These are phyloP conservation scores for Ptilodon capucinus DNA, from an alignment of 2,888 invertebrate species.

Conservation along the genomic window DNA sequence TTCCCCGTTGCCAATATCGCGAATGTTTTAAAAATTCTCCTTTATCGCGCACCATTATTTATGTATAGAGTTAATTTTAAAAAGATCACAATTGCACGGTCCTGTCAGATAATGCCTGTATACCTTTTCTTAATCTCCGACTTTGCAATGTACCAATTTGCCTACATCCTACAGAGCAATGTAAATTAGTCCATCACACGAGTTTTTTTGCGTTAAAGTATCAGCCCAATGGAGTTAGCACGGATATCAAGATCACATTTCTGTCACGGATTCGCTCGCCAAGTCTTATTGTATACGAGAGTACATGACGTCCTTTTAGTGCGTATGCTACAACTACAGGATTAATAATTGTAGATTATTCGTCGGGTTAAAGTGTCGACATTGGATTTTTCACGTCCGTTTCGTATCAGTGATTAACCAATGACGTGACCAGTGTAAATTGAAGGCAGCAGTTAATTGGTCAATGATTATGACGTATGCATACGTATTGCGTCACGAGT, in stretches of 20 bases:
- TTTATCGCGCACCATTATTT: slow-evolving; percentile 18
- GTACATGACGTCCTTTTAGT: too few relatives aligned
- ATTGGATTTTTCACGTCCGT: background rate
- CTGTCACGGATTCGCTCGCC: too few relatives aligned
- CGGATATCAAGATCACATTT: too few relatives aligned
- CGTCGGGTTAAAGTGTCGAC: background rate
- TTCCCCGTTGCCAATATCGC: too few relatives aligned
- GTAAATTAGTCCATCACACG: too few relatives aligned
- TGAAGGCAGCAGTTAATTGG: background rate
- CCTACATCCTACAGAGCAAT: too few relatives aligned
- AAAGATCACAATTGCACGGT: slow-evolving; percentile 13
- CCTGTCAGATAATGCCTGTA: slow-evolving; percentile 22
- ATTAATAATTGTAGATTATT: too few relatives aligned
- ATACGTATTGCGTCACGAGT: background rate
- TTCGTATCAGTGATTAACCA: background rate
- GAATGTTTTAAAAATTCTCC: slow-evolving; percentile 3
- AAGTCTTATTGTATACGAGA: too few relatives aligned
- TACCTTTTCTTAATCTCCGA: slow-evolving; percentile 1
- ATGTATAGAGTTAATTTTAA: slow-evolving; percentile 2
- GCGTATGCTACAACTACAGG: too few relatives aligned
- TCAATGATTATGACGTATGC: background rate
- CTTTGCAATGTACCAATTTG: too few relatives aligned
- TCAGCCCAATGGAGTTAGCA: too few relatives aligned
- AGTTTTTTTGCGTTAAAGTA: too few relatives aligned
- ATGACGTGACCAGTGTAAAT: background rate